Evolutionary conservation across 2,113 vertebrate genomes (phyloP), one percentile per base, ranked within the genome.

Genomic region (Leucoraja erinaceus): DNA sequence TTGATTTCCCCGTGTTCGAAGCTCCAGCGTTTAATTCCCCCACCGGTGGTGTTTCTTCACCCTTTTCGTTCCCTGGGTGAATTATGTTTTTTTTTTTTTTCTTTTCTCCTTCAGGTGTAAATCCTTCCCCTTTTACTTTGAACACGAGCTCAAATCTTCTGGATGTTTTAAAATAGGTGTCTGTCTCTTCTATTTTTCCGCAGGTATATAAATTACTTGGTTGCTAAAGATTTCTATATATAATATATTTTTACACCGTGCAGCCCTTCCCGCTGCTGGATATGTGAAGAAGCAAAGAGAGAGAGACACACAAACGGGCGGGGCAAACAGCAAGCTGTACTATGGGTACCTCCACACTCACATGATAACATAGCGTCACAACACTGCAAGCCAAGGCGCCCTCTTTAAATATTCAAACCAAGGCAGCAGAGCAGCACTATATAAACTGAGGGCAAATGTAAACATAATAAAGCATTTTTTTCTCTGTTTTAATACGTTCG

Each of bases 351-450:
- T 94, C 95, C 94, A 93, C 93, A 95, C 95, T 97, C 97, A 98
- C 97, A 96, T 98, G 97, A 98, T 95, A 94, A 94, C 95, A 93
- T 93, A 96, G 97, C 97, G 96, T 97, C 97, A 97, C 95, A 95
- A 93, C 95, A 94, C 94, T 94, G 95, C 94, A 94, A 95, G 94
- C 95, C 94, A 95, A 96, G 96, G 97, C 97, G 97, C 96, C 95
- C 95, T 95, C 95, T 96, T 96, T 95, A 95, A 97, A 97, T 18
- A 70, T 20, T 93, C 93, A 79, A 68, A 93, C 93, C 91, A 22
- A 25, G 54, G n/a, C 59, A 18, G 22, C 78, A 66, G 38, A 31
- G 18, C 70, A 10, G n/a, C 25, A 75, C 93, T 78, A 28, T 86
- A 72, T 70, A n/a, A 47, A 22, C 84, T 68, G 66, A 59, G 83